phyloP scores from a whole-genome alignment of 92 coral and sea anemone genomes.

The Epizoanthus ramosus region DNA sequence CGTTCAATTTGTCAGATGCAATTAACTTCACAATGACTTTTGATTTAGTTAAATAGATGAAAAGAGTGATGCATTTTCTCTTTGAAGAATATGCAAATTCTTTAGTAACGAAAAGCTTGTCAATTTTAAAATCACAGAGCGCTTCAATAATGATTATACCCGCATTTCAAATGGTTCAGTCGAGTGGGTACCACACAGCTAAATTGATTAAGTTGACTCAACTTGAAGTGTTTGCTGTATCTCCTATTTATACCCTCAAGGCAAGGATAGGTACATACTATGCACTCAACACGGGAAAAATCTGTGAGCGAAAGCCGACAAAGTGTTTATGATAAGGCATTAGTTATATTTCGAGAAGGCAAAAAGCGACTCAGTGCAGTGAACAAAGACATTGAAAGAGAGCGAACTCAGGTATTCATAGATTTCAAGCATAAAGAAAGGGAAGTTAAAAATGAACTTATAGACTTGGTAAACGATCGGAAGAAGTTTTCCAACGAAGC shows the following conservation, averaged over 20 bases:
- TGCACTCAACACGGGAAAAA: not conserved
- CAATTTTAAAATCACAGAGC: no score
- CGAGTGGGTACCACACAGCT: no score
- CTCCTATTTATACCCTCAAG: no score
- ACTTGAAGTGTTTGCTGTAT: no score
- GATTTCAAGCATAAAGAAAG: constrained; percentile 62
- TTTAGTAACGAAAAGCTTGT: not conserved
- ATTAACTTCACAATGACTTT: constrained; percentile 21
- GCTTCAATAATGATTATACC: no score
- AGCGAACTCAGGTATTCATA: constrained; percentile 56
- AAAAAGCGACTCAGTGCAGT: constrained; percentile 51
- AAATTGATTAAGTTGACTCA: no score
- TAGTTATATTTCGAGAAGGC: constrained; percentile 69
- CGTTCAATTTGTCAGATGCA: constrained; percentile 15
- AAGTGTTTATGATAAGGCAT: constrained; percentile 68
- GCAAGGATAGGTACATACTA: not conserved
- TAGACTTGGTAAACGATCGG: constrained; percentile 57
- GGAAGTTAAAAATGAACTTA: constrained; percentile 63
- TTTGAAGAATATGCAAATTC: constrained; percentile 3
- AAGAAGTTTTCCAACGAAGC: constrained; percentile 61
- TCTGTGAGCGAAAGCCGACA: constrained; percentile 32
- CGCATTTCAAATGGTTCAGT: no score
- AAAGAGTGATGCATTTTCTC: not conserved
- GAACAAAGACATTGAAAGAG: constrained; percentile 63
- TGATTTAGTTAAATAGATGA: not conserved